Evolutionary conservation across 2,888 invertebrate species (phyloP).

Genomic region (Diarsia dahlii): DNA sequence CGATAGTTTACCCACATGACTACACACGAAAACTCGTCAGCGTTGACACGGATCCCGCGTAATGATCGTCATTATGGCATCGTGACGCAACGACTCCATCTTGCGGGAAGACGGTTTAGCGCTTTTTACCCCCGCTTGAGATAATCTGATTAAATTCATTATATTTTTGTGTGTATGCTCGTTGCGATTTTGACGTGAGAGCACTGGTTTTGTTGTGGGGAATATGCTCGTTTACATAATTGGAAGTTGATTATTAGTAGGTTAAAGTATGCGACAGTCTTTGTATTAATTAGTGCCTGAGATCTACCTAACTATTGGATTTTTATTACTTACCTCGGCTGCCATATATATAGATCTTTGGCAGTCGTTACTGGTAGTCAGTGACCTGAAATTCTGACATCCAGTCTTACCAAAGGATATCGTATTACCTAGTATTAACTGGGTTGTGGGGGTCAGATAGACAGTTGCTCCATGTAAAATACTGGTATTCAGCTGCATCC

Average conservation of each 20-base stretch:
- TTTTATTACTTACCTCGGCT: background rate
- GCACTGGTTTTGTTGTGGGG: slow-evolving; percentile 23
- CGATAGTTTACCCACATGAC: slow-evolving; percentile 62
- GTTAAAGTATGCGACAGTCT: background rate
- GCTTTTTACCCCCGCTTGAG: slow-evolving; percentile 70
- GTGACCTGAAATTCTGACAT: too few species aligned
- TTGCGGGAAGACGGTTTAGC: slow-evolving; percentile 76
- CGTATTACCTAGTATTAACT: too few species aligned
- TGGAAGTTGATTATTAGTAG: slow-evolving; percentile 23
- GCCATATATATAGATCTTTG: too few species aligned
- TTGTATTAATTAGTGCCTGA: background rate
- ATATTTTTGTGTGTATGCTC: slow-evolving; percentile 61
- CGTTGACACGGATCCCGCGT: slow-evolving; percentile 77
- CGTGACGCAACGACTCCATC: slow-evolving; percentile 77
- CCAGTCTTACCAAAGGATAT: too few species aligned
- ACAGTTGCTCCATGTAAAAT: too few species aligned
- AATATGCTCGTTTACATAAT: slow-evolving; percentile 32
- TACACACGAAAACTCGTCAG: slow-evolving; percentile 72
- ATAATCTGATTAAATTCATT: slow-evolving; percentile 65
- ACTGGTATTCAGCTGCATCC: too few species aligned
- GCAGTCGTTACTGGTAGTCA: too few species aligned
- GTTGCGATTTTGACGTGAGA: slow-evolving; percentile 58
- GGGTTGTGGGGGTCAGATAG: too few species aligned
- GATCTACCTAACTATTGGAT: background rate
- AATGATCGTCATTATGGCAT: slow-evolving; percentile 80